A percentile compares a stretch with the other conserved stretches of the same genome.
These are phyloP conservation scores for Erebia aethiops DNA, from an alignment of 2,888 invertebrate genomes.

Conservation along the genomic window DNA sequence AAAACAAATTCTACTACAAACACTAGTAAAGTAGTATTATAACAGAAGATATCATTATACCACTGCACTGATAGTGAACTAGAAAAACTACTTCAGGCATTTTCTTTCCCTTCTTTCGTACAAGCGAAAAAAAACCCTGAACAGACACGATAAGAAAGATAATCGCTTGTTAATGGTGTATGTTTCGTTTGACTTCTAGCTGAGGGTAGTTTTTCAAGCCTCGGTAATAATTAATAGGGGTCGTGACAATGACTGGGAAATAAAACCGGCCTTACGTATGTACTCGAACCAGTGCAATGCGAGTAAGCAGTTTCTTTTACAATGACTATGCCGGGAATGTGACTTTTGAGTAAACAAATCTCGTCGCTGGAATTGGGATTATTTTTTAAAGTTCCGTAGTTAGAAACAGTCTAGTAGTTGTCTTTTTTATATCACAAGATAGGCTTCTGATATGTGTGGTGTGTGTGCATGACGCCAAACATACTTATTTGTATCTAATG, in stretches of 20 bases:
- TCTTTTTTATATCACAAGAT: no score
- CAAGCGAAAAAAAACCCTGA: neutral
- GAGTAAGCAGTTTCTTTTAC: constrained; percentile 10
- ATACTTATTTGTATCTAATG: no score
- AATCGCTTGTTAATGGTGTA: neutral
- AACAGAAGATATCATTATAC: constrained; percentile 27
- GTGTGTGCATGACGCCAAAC: no score
- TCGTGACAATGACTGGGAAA: constrained; percentile 35
- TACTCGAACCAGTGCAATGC: constrained; percentile 22
- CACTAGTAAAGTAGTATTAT: constrained; percentile 23
- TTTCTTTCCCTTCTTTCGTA: constrained; percentile 6
- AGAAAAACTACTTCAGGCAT: constrained; percentile 30
- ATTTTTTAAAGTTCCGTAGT: no score
- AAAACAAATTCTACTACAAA: constrained; percentile 11
- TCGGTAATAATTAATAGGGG: constrained; percentile 37
- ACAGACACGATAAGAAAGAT: neutral
- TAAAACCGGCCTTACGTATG: constrained; percentile 13
- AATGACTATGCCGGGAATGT: neutral
- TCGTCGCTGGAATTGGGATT: neutral
- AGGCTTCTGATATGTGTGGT: no score
- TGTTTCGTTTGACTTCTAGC: constrained; percentile 28
- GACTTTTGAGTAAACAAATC: neutral
- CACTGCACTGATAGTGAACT: constrained; percentile 31
- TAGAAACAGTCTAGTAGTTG: no score
- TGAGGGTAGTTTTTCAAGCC: constrained; percentile 29